Percentiles rank a stretch among this genome's conserved stretches.
Evolutionary conservation across 2,797 vertebrate genomes (phyloP).

Genomic region (Gymnopithys bicolor): DNA sequence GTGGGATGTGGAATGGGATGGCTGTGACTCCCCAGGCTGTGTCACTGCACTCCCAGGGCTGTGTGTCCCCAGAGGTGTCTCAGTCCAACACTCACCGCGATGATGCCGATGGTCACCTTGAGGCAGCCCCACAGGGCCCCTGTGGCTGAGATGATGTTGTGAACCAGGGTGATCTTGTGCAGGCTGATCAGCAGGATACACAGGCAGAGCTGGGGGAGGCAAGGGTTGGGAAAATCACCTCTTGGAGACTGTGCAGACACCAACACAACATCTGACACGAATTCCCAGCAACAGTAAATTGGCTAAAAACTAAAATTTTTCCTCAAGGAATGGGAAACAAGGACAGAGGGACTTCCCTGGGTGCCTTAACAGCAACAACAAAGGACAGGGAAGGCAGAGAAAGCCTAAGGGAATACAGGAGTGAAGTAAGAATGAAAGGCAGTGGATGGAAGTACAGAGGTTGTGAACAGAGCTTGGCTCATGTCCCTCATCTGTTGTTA

Average conservation of each 20-base stretch:
- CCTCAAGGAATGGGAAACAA: background rate
- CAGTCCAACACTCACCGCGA: slow-evolving; percentile 77
- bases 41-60: background rate
- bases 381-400: background rate
- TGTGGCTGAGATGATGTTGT: slow-evolving; percentile 77
- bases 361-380: background rate
- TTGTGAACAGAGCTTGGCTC: background rate
- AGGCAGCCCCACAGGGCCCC: slow-evolving; percentile 82
- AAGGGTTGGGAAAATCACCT: background rate
- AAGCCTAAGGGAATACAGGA: background rate
- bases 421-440: background rate
- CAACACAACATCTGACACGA: background rate
- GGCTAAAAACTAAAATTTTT: background rate
- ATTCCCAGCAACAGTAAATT: background rate
- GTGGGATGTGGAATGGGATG: background rate
- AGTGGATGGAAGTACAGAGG: background rate
- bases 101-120: slow-evolving; percentile 79
- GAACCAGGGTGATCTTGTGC: slow-evolving; percentile 53
- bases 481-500: background rate
- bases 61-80: background rate
- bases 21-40: background rate
- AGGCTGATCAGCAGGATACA: slow-evolving; percentile 81
- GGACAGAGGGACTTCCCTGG: background rate
- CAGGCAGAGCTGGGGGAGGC: slow-evolving; percentile 80
- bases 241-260: background rate